phyloP scores from a whole-genome alignment of 2,888 invertebrate genomes.

The Drepanosiphum platanoidis region DNA sequence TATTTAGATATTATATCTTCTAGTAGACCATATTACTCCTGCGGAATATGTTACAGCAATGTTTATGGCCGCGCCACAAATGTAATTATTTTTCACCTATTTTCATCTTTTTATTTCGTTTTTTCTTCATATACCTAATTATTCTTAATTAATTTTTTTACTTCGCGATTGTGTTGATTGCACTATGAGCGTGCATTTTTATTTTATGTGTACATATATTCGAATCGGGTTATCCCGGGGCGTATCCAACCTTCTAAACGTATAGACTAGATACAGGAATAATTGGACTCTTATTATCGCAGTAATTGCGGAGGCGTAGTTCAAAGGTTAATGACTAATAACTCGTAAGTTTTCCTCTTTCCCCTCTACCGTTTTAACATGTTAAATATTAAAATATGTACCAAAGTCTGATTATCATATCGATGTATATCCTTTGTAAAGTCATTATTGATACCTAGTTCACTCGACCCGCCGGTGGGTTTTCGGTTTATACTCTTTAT shows the following conservation, averaged over 20 bases:
- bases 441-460: constrained; percentile 1
- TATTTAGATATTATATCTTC: too few species aligned
- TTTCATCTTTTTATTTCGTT: too few species aligned
- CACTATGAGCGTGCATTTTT: too few species aligned
- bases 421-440: not conserved
- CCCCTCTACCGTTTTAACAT: not conserved
- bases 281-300: constrained; percentile 42
- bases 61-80: too few species aligned
- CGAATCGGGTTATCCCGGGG: constrained; percentile 3
- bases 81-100: too few species aligned
- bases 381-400: not conserved
- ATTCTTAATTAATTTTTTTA: too few species aligned
- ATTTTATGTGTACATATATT: not conserved
- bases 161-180: too few species aligned
- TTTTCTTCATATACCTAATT: too few species aligned
- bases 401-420: constrained; percentile 36
- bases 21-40: too few species aligned
- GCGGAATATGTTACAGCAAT: too few species aligned
- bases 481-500: not conserved
- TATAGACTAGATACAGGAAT: not conserved
- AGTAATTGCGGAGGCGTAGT: constrained; percentile 52
- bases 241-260: not conserved
- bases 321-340: constrained; percentile 52
- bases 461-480: not conserved
- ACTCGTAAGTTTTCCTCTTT: constrained; percentile 17